Conservation (phyloP, 37 sponge, comb jelly and placozoan genomes). For the Oopsacas minuta region DNA sequence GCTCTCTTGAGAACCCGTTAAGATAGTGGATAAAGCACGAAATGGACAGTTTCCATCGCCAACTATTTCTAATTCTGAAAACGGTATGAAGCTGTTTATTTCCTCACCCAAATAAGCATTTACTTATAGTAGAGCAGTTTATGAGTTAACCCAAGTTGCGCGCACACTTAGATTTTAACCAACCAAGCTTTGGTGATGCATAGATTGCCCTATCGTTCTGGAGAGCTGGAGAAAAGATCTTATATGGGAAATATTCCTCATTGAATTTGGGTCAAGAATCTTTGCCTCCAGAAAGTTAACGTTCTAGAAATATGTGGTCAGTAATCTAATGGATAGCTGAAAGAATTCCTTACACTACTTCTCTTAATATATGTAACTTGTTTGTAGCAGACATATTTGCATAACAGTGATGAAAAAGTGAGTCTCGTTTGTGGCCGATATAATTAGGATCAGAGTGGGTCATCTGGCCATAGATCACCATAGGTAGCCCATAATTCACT, state of each 20-base stretch:
- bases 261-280: neutral
- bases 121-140: neutral
- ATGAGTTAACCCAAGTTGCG: constrained; percentile 6
- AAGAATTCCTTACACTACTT: no score
- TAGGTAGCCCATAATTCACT: no score
- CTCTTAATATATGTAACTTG: no score
- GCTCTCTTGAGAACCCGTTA: constrained; percentile 3
- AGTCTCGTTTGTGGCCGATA: no score
- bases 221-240: neutral
- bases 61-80: neutral
- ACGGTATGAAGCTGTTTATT: neutral
- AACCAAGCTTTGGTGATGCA: neutral
- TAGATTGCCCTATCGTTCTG: neutral
- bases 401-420: no score
- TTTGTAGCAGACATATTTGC: no score
- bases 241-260: neutral
- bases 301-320: neutral
- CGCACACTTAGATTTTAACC: constrained; percentile 1
- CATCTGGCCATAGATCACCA: no score
- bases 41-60: neutral
- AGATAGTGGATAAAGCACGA: neutral
- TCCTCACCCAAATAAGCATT: neutral
- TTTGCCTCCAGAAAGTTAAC: neutral
- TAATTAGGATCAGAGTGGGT: no score
- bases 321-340: neutral